Evolutionary conservation across 2,888 invertebrate genomes (phyloP), one percentile per base, ranked within the genome.

Genomic region (Callyntrura guangdongensis): DNA sequence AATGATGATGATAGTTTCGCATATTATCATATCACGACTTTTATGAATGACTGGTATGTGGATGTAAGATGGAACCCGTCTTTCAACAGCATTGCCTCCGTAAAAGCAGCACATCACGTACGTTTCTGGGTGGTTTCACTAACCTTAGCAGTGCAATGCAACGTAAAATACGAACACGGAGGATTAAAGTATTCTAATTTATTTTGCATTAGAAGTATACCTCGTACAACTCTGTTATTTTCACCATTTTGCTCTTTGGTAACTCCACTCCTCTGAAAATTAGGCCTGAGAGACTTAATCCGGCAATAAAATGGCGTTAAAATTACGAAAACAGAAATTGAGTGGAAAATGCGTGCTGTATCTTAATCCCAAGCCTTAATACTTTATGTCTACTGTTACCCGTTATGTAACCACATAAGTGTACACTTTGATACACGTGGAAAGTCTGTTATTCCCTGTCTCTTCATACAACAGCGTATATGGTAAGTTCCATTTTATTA

Each of bases 1-100:
- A 8, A 27, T 69, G 69, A 47, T 49, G 47, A 74, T 74, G 49
- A n/a, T 74, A 22, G 14, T 74, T 74, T 22, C 20, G 74, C 74
- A 72, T 72, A n/a, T 74, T 74, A 74, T 74, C 74, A 49, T 49
- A 74, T 74, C 49, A 74, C 47, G 49, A 49, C 49, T 72, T 45
- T 72, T 17, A 72, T 22, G 45, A 72, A 72, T 45, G 69, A 45
- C 69, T 20, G 20, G 49, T 14, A 3, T 45, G 45, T 72, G 45
- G 45, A 72, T 11, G 17, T 17, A 22, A 0, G 11, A 27, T 9
- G 61, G 4, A n/a, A 47, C 74, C 22, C 49, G 20, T 74, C 49
- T 74, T 74, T 74, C 49, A 22, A 74, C 74, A 27, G 22, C 47
- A 4, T 20, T 9, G 47, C 74, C 20, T n/a, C 67, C 61, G 22